These are phyloP conservation scores for Busseola fusca DNA, from an alignment of 2,888 invertebrate species.

Conservation along the genomic window DNA sequence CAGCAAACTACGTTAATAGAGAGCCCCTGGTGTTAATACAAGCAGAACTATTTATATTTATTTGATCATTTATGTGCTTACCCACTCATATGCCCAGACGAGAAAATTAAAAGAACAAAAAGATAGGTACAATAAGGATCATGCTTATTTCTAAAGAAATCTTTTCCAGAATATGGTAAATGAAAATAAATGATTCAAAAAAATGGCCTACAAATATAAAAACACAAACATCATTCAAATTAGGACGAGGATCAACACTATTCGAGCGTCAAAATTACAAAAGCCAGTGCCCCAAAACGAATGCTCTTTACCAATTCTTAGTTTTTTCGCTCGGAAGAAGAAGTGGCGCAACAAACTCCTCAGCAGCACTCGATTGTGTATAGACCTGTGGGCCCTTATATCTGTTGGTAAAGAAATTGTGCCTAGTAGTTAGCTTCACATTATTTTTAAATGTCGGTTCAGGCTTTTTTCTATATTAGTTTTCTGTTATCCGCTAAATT, in stretches of 20 bases:
- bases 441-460: not conserved
- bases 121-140: too few relatives aligned
- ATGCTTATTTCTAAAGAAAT: too few relatives aligned
- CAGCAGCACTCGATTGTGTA: not conserved
- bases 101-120: too few relatives aligned
- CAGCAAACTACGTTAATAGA: slow-evolving; percentile 8
- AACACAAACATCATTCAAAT: not conserved
- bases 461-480: not conserved
- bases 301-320: too few relatives aligned
- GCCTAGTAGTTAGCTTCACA: not conserved
- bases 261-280: too few relatives aligned
- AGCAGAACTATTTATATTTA: not conserved
- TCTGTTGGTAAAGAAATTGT: not conserved
- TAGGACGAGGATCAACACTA: too few relatives aligned
- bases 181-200: not conserved
- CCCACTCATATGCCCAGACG: too few relatives aligned
- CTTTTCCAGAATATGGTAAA: not conserved
- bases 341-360: too few relatives aligned
- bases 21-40: not conserved
- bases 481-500: not conserved
- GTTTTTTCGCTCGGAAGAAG: too few relatives aligned
- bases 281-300: too few relatives aligned
- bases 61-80: too few relatives aligned
- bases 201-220: not conserved
- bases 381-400: not conserved